Conservation (phyloP, 2,888 invertebrate species). For the Drosophila lacicola region DNA sequence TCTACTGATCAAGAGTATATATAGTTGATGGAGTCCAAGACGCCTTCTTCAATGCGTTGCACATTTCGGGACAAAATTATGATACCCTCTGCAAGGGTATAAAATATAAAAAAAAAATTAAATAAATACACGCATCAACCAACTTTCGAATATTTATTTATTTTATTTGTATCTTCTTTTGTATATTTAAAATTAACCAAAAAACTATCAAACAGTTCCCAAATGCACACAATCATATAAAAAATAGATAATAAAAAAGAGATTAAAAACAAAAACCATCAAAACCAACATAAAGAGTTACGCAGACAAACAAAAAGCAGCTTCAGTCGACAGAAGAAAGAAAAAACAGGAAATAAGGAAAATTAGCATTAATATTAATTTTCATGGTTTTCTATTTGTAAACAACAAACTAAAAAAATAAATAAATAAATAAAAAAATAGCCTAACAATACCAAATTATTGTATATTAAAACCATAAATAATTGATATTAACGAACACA, state of each 20-base stretch:
- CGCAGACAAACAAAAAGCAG: slow-evolving; percentile 15
- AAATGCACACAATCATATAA: slow-evolving; percentile 25
- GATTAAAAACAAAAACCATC: slow-evolving; percentile 2
- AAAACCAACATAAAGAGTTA: too few species aligned
- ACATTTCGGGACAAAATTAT: too few species aligned
- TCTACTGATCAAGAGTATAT: too few species aligned
- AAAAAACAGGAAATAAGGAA: slow-evolving; percentile 18
- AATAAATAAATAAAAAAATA: slow-evolving; percentile 14
- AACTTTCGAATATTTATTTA: neutral
- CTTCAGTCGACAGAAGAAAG: slow-evolving; percentile 6
- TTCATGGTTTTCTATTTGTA: slow-evolving; percentile 56
- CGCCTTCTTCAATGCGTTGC: too few species aligned
- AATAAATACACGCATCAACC: slow-evolving; percentile 18
- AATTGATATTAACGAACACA: slow-evolving; percentile 46
- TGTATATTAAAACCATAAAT: slow-evolving; percentile 46
- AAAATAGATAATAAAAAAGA: neutral
- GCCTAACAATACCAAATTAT: slow-evolving; percentile 37
- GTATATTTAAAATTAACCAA: slow-evolving; percentile 33
- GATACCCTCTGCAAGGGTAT: neutral
- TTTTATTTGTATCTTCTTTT: slow-evolving; percentile 23
- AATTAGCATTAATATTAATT: slow-evolving; percentile 53
- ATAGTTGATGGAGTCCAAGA: too few species aligned
- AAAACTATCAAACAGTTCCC: slow-evolving; percentile 37
- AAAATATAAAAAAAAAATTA: slow-evolving; percentile 1
- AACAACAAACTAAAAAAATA: neutral